Evolutionary conservation across 1,140 invertebrate species (phyloP).

Genomic region (Drosophila biarmipes): DNA sequence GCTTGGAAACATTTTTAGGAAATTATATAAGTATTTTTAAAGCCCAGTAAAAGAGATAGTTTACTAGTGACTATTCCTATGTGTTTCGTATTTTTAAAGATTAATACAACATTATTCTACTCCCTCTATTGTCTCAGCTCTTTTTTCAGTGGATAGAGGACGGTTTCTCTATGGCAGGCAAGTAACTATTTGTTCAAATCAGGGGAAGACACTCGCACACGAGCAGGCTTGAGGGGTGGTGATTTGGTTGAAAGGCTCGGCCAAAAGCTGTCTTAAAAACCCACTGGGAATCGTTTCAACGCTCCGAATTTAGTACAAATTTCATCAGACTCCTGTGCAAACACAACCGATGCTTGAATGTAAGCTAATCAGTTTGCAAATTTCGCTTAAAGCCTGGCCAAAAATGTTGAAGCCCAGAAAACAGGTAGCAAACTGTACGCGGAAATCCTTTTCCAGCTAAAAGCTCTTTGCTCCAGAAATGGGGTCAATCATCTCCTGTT

Average conservation of each 20-base stretch:
- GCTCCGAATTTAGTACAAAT: neutral
- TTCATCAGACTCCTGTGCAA: neutral
- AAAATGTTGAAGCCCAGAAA: neutral
- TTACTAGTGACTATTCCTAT: no score
- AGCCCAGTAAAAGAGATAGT: no score
- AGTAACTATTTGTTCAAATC: slow-evolving; percentile 65
- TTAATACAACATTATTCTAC: neutral
- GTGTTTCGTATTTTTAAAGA: no score
- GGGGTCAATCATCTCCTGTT: neutral
- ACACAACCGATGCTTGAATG: neutral
- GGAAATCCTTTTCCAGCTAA: neutral
- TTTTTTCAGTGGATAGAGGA: neutral
- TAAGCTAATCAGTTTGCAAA: neutral
- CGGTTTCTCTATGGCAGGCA: neutral
- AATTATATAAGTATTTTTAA: no score
- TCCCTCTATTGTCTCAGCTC: slow-evolving; percentile 3
- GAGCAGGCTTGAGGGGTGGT: neutral
- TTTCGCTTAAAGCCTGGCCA: neutral
- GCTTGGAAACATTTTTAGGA: no score
- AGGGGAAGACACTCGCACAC: slow-evolving; percentile 17
- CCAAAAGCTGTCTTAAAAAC: neutral
- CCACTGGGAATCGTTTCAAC: slow-evolving; percentile 12
- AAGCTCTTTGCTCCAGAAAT: neutral
- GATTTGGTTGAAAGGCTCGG: neutral
- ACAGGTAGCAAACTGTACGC: neutral